Evolutionary conservation across 2,797 vertebrate genomes (phyloP), one percentile per base, ranked within the genome.

Genomic region (Leucoraja ocellata): DNA sequence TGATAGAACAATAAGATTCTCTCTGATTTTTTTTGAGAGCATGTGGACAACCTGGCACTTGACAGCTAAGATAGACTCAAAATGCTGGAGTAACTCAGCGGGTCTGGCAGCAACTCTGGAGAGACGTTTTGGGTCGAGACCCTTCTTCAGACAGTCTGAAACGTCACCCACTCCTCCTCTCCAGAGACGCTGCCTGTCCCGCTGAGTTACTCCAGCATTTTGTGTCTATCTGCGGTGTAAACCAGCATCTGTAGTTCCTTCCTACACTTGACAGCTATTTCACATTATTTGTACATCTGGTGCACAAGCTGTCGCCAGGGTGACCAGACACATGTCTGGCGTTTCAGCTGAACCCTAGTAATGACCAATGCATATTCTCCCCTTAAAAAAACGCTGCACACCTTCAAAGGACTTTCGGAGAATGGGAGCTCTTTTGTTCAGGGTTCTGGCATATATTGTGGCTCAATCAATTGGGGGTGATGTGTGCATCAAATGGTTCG

Each of bases 241-340:
- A 5, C 46, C 46, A 54, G 46, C 46, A 54, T 54, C 46, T 54
- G 46, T 54, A 54, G 46, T 54, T 54, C 46, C 46, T 54, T 54
- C 46, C 46, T 54, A 54, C 46, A 54, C 46, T 54, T 54, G 84
- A 88, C 65, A 88, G 68, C 65, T 88, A 68, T 88, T 88, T 88
- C 63, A 88, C 61, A 7, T 88, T 88, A 68, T 68, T 88, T 88
- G n/a, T 63, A 68, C 84, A 65, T 88, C 84, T 68, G 84, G 36
- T 88, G 84, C 84, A 88, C 68, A 88, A 88, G 65, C 61, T 88
- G 84, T 88, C 32, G 84, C 36, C 84, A 88, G 68, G 84, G 84
- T 88, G 84, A 88, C 84, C 84, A 88, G 61, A 88, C 84, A 88
- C 32, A 68, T 68, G 84, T 88, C 84, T 88, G 84, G 84, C 84